phyloP scores from a whole-genome alignment of 30 jellyfish, hydroid and myxozoan genomes.

The Pelagia noctiluca region DNA sequence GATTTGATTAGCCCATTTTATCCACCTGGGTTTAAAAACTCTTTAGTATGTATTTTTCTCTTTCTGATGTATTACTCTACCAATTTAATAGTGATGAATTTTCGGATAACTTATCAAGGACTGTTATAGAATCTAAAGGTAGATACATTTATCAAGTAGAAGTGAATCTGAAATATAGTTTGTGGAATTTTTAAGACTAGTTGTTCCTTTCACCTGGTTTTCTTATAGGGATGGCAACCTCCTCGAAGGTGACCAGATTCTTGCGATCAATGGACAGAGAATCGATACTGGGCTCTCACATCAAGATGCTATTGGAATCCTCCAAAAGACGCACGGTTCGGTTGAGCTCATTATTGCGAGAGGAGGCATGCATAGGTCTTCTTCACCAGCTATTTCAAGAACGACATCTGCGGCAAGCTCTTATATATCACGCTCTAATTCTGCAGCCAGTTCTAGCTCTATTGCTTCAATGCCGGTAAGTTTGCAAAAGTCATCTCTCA shows the following conservation, averaged over 20 bases:
- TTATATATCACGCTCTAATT: slow-evolving; percentile 55
- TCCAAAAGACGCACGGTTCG: slow-evolving; percentile 78
- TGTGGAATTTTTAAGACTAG: too few species aligned
- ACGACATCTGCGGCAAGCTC: slow-evolving; percentile 66
- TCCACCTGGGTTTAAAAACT: too few species aligned
- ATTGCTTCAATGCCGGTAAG: slow-evolving; percentile 73
- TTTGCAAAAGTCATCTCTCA: too few species aligned
- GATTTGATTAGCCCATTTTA: too few species aligned
- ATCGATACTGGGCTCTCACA: slow-evolving; percentile 90
- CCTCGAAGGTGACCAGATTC: slow-evolving; percentile 92
- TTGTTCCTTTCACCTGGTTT: background rate
- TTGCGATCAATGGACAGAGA: slow-evolving; percentile 93
- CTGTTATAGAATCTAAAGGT: too few species aligned
- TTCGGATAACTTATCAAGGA: too few species aligned
- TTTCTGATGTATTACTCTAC: too few species aligned
- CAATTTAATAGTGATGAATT: too few species aligned
- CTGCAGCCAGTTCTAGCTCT: slow-evolving; percentile 78
- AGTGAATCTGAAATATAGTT: too few species aligned
- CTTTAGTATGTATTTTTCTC: too few species aligned
- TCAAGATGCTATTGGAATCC: slow-evolving; percentile 88
- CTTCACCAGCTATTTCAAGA: slow-evolving; percentile 66
- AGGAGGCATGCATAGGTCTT: slow-evolving; percentile 81
- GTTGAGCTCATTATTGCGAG: slow-evolving; percentile 91
- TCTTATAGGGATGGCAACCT: slow-evolving; percentile 84
- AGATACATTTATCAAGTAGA: too few species aligned